Base-by-base conservation (phyloP, 1,140 invertebrate genomes). In the Lasioglossum baleicum region DNA sequence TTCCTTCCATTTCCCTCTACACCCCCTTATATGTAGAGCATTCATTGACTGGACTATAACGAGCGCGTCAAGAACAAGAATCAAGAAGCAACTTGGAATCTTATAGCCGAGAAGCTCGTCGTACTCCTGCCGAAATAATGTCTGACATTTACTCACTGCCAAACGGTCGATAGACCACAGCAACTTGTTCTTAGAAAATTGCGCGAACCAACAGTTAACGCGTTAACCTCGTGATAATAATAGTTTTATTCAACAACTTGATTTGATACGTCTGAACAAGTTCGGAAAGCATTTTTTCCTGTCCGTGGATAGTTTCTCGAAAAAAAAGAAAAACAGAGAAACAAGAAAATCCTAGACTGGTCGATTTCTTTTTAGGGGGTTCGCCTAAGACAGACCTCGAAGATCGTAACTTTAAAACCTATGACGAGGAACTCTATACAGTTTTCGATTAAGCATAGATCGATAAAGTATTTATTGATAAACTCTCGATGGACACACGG, bases 391-490 rank as follows among this genome's bases (percentile, higher is more conserved):
- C 6, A 35, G 10, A 58, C 10, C 20, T 44, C 42, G 53, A 35
- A 44, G 61, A n/a, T 64, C 10, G n/a, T 64, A 64, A 71, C 8
- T 51, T 61, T 42, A 42, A 71, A 53, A 22, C 51, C 42, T 58
- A 44, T 20, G 58, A 77, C 60, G 10, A 26, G 31, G 44, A 64
- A 71, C 68, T 53, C 56, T 48, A 4, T 13, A 77, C 40, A 77
- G 68, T 71, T 70, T 40, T 64, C 42, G 44, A 71, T 31, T 70
- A 53, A 71, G 13, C 20, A 11, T 77, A 64, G 58, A 64, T 10
- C 44, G 68, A 71, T 20, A 56, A 68, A 68, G 64, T 71, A 71
- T 77, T 77, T 77, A 77, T 71, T 64, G 22, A 64, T 64, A 53
- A 64, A 70, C 63, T 77, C 40, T 77, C 40, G 61, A 56, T 42